Conservation (phyloP, 2,888 invertebrate species). For the Ophion costatus region DNA sequence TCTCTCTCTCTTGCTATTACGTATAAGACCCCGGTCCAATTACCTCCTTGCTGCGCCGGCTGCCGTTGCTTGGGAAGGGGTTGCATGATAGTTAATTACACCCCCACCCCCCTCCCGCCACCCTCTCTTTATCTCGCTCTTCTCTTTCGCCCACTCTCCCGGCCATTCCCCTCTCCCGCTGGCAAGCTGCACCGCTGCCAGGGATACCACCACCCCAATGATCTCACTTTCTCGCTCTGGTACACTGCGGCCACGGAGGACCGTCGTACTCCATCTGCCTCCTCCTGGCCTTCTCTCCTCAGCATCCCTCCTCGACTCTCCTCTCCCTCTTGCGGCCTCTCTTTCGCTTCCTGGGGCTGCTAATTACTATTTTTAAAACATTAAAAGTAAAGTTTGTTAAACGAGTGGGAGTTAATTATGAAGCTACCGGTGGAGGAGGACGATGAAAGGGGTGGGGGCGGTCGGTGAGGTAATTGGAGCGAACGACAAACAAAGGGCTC, state of each 20-base stretch:
- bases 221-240: constrained; percentile 66
- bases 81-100: constrained; percentile 83
- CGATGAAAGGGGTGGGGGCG: constrained; percentile 56
- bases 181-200: constrained; percentile 67
- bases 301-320: constrained; percentile 40
- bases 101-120: constrained; percentile 28
- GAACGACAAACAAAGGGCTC: constrained; percentile 83
- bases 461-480: constrained; percentile 82
- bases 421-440: constrained; percentile 79
- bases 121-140: constrained; percentile 33
- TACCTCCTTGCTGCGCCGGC: constrained; percentile 83
- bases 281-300: constrained; percentile 59
- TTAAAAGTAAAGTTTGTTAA: constrained; percentile 84
- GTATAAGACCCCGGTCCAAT: constrained; percentile 82
- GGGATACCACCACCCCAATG: constrained; percentile 72
- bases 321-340: constrained; percentile 48
- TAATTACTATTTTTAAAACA: constrained; percentile 84
- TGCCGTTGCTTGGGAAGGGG: constrained; percentile 79
- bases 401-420: constrained; percentile 84
- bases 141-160: constrained; percentile 11
- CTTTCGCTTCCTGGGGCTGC: constrained; percentile 78
- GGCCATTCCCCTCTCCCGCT: constrained; percentile 14
- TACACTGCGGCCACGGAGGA: constrained; percentile 45
- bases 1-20: constrained; percentile 11
- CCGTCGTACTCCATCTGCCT: constrained; percentile 61